Evolutionary conservation across 2,797 vertebrate genomes (phyloP).

Genomic region (Amniataba percoides): DNA sequence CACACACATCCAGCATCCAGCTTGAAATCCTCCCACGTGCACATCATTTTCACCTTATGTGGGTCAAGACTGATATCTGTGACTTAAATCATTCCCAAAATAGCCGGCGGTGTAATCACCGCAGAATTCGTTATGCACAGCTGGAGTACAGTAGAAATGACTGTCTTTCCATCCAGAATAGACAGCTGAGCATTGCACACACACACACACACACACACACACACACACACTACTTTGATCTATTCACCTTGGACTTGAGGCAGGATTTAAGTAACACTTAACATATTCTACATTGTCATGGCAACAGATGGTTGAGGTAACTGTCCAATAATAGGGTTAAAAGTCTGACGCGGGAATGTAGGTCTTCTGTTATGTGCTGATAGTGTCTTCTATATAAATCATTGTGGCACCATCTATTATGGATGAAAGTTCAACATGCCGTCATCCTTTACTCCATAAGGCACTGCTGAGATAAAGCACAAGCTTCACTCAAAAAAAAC

Average conservation of each 20-base stretch:
- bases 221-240: slow-evolving; percentile 52
- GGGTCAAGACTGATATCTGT: slow-evolving; percentile 75
- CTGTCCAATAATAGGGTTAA: slow-evolving; percentile 8
- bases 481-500: background rate
- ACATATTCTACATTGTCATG: slow-evolving; percentile 33
- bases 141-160: slow-evolving; percentile 69
- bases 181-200: slow-evolving; percentile 14
- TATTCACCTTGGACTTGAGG: slow-evolving; percentile 41
- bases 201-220: slow-evolving; percentile 36
- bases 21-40: slow-evolving; percentile 49
- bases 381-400: slow-evolving; percentile 55
- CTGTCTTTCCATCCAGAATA: slow-evolving; percentile 32
- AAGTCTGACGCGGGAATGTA: slow-evolving; percentile 16
- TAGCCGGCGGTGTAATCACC: slow-evolving; percentile 75
- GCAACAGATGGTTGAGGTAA: slow-evolving; percentile 33
- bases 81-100: slow-evolving; percentile 74
- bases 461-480: slow-evolving; percentile 25
- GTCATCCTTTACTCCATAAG: slow-evolving; percentile 32
- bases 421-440: slow-evolving; percentile 43
- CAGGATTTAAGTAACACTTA: slow-evolving; percentile 30
- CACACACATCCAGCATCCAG: slow-evolving; percentile 12
- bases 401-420: slow-evolving; percentile 64
- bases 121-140: slow-evolving; percentile 76
- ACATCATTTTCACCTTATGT: slow-evolving; percentile 70
- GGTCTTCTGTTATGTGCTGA: slow-evolving; percentile 45